A percentile compares a stretch with the other conserved stretches of the same genome.
These are phyloP conservation scores for Euphonia xanthogaster DNA, from an alignment of 2,797 vertebrate species.

Conservation along the genomic window DNA sequence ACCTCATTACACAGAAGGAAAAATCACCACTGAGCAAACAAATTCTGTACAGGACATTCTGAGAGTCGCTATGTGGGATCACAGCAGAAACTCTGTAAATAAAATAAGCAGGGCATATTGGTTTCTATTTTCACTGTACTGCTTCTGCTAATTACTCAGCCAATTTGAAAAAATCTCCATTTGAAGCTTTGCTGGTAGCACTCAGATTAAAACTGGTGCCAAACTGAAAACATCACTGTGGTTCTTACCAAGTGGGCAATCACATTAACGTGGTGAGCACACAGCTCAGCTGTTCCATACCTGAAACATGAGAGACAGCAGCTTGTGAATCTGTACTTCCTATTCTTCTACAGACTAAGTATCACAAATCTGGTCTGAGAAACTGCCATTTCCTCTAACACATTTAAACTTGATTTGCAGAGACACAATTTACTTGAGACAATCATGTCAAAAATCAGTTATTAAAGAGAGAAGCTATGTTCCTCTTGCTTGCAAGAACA, in stretches of 20 bases:
- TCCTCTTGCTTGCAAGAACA: not conserved
- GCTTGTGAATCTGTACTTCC: not conserved
- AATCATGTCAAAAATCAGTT: not conserved
- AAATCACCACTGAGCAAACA: not conserved
- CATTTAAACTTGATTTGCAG: not conserved
- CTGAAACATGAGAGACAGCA: conserved; percentile 65
- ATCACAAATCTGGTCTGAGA: not conserved
- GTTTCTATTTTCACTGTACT: not conserved
- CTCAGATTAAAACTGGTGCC: not conserved
- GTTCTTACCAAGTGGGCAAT: conserved; percentile 87
- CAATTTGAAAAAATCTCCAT: not conserved
- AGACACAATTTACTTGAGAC: not conserved
- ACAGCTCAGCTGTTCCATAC: conserved; percentile 91
- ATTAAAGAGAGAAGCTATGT: not conserved
- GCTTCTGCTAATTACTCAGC: not conserved
- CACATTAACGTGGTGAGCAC: conserved; percentile 87
- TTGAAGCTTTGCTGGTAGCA: not conserved
- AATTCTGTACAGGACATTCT: not conserved
- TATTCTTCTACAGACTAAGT: not conserved
- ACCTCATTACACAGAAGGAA: not conserved
- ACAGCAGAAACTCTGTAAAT: not conserved
- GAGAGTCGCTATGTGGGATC: not conserved
- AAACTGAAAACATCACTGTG: not conserved
- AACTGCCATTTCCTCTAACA: not conserved
- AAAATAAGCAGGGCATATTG: not conserved